Conservation (phyloP, 1,140 invertebrate species). For the Ostrea edulis region DNA sequence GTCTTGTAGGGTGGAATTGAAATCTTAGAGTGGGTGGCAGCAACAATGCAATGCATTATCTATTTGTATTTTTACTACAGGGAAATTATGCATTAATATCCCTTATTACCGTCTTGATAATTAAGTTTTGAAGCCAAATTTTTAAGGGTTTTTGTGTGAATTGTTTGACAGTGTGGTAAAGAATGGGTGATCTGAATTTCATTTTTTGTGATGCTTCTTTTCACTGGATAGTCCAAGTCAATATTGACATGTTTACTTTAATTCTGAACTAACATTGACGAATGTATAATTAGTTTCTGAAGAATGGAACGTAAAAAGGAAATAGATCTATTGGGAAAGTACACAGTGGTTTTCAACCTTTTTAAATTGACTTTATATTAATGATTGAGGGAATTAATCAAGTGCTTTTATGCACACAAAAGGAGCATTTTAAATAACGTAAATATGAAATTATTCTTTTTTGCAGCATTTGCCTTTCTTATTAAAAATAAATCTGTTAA, state of each 20-base stretch:
- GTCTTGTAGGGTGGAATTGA: background rate
- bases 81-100: slow-evolving; percentile 10
- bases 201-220: slow-evolving; percentile 21
- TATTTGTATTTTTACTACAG: background rate
- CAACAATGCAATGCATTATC: background rate
- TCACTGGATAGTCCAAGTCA: background rate
- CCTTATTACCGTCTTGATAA: background rate
- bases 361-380: background rate
- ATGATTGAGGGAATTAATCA: background rate
- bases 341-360: background rate
- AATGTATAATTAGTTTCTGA: slow-evolving; percentile 14
- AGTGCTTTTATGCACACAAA: background rate
- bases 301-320: background rate
- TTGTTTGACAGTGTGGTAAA: background rate
- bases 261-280: slow-evolving; percentile 6
- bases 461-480: background rate
- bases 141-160: background rate
- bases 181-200: slow-evolving; percentile 19
- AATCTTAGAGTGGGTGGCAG: background rate
- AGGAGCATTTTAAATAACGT: background rate
- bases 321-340: background rate
- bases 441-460: background rate
- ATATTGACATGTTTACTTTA: slow-evolving; percentile 31
- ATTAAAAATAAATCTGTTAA: background rate
- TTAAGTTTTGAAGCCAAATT: background rate